A percentile compares a stretch with the other conserved stretches of the same genome.
phyloP scores from a whole-genome alignment of 64 coral and sea anemone species.

The Dendrophyllia cribrosa region DNA sequence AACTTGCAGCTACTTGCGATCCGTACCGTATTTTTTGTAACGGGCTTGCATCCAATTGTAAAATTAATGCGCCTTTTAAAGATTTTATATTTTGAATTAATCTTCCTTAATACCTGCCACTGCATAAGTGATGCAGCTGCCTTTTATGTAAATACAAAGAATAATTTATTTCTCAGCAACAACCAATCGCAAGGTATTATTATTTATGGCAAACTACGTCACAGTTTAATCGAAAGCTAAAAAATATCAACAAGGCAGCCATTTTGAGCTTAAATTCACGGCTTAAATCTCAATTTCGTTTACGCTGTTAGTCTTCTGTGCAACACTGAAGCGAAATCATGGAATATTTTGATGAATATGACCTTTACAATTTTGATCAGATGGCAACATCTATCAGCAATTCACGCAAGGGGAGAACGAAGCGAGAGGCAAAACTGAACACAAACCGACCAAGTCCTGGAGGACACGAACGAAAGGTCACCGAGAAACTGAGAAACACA shows the following conservation, averaged over 20 bases:
- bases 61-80: too few relatives aligned
- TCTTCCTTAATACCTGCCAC: too few relatives aligned
- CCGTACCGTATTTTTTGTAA: too few relatives aligned
- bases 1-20: too few relatives aligned
- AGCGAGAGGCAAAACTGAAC: constrained; percentile 79
- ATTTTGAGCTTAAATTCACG: not conserved
- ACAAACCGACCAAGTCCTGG: constrained; percentile 88
- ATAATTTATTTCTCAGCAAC: not conserved
- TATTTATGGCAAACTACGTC: not conserved
- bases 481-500: constrained; percentile 75
- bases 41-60: too few relatives aligned
- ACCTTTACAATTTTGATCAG: constrained; percentile 87
- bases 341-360: constrained; percentile 87
- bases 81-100: too few relatives aligned
- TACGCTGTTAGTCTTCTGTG: not conserved
- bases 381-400: constrained; percentile 37
- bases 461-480: constrained; percentile 85
- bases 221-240: not conserved
- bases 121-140: too few relatives aligned
- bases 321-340: not conserved
- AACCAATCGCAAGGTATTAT: not conserved
- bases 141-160: too few relatives aligned
- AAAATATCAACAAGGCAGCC: not conserved
- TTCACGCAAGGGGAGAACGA: constrained; percentile 74
- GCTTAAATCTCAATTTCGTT: not conserved